These are phyloP conservation scores for Heliconius congener DNA, from an alignment of 1,140 invertebrate species.

Conservation along the genomic window DNA sequence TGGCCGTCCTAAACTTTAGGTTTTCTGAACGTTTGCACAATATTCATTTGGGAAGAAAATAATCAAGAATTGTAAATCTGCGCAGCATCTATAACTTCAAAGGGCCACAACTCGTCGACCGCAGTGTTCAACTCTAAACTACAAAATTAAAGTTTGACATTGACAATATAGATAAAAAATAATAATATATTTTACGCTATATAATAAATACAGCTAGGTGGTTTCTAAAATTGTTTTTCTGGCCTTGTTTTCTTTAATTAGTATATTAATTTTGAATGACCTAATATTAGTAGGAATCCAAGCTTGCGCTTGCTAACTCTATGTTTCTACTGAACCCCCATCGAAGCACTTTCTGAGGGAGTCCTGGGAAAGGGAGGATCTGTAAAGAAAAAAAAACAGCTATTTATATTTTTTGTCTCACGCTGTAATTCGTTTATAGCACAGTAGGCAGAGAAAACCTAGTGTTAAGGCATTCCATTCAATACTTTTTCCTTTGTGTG, in stretches of 20 bases:
- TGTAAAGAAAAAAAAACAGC: constrained; percentile 14
- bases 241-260: constrained; percentile 8
- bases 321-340: constrained; percentile 47
- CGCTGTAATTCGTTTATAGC: neutral
- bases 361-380: constrained; percentile 1
- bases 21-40: no score
- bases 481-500: no score
- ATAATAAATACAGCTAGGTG: constrained; percentile 13
- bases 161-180: neutral
- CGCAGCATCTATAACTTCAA: no score
- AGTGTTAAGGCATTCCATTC: no score
- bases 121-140: neutral
- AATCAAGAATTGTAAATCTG: neutral
- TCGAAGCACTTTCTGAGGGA: constrained; percentile 78
- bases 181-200: neutral
- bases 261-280: constrained; percentile 33
- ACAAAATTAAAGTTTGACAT: no score
- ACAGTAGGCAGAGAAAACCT: neutral
- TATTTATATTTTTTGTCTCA: neutral
- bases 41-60: no score
- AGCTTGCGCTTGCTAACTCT: constrained; percentile 30
- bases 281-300: constrained; percentile 70
- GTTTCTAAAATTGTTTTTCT: constrained; percentile 13
- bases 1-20: no score
- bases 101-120: no score